phyloP scores from a whole-genome alignment of 1,140 invertebrate species.

The Pseudomyrmex cubaensis region DNA sequence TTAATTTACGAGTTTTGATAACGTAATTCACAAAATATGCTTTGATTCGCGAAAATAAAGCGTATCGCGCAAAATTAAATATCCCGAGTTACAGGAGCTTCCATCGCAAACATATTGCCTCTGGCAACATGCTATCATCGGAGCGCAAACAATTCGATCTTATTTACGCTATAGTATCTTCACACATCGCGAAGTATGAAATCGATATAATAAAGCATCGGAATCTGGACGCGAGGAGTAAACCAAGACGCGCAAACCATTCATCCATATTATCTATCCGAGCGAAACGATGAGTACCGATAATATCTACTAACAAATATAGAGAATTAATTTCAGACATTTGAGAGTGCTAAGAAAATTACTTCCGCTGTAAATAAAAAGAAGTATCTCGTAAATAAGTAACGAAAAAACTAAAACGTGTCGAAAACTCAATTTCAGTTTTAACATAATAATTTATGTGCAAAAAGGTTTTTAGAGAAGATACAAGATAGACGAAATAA shows the following conservation, averaged over 20 bases:
- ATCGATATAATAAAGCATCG: not conserved
- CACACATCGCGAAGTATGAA: not conserved
- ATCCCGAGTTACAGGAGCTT: not conserved
- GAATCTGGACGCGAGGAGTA: not conserved
- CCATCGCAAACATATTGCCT: not conserved
- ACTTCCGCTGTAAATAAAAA: not conserved
- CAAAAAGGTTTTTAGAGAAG: not conserved
- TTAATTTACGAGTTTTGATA: too few species aligned
- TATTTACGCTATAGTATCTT: slow-evolving; percentile 15
- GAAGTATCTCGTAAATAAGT: not conserved
- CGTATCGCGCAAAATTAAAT: slow-evolving; percentile 1
- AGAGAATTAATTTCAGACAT: not conserved
- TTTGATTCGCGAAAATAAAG: not conserved
- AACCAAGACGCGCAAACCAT: not conserved
- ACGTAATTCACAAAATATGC: too few species aligned
- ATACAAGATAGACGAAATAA: not conserved
- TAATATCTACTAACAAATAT: not conserved
- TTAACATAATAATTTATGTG: not conserved
- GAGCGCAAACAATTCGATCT: slow-evolving; percentile 37
- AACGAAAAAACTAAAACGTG: not conserved
- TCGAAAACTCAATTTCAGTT: not conserved
- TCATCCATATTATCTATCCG: not conserved
- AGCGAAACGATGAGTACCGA: not conserved
- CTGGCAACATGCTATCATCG: not conserved
- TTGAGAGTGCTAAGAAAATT: not conserved